These are phyloP conservation scores for Andrena trimmerana DNA, from an alignment of 2,888 invertebrate genomes.

Conservation along the genomic window DNA sequence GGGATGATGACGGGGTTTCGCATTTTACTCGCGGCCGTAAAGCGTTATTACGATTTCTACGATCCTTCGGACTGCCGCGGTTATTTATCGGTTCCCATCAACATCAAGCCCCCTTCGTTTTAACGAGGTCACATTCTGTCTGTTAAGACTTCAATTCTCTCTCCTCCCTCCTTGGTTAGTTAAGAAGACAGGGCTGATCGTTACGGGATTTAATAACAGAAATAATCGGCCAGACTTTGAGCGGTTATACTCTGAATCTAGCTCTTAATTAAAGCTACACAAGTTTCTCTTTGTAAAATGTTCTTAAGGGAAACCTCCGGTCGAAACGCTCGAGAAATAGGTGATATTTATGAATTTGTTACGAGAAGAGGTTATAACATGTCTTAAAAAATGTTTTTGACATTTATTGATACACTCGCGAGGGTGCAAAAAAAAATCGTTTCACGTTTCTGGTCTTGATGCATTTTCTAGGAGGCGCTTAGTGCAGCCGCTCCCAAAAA, in stretches of 20 bases:
- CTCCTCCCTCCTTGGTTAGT: background rate
- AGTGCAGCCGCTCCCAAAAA: too few relatives aligned
- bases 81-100: slow-evolving; percentile 14
- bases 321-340: too few relatives aligned
- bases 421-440: too few relatives aligned
- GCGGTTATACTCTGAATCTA: background rate
- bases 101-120: background rate
- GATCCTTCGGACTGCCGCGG: slow-evolving; percentile 14
- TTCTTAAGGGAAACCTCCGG: too few relatives aligned
- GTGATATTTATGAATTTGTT: too few relatives aligned
- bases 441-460: too few relatives aligned
- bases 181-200: background rate
- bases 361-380: too few relatives aligned
- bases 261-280: background rate
- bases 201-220: slow-evolving; percentile 3
- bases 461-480: too few relatives aligned
- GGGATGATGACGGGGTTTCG: slow-evolving; percentile 16
- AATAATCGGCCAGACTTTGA: background rate
- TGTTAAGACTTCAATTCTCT: background rate
- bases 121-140: slow-evolving; percentile 20
- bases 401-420: too few relatives aligned
- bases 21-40: slow-evolving; percentile 29
- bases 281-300: too few relatives aligned
- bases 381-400: too few relatives aligned
- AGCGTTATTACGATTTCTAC: slow-evolving; percentile 26